Conservation (phyloP, 2,113 vertebrate species). For the Haemorhous mexicanus region DNA sequence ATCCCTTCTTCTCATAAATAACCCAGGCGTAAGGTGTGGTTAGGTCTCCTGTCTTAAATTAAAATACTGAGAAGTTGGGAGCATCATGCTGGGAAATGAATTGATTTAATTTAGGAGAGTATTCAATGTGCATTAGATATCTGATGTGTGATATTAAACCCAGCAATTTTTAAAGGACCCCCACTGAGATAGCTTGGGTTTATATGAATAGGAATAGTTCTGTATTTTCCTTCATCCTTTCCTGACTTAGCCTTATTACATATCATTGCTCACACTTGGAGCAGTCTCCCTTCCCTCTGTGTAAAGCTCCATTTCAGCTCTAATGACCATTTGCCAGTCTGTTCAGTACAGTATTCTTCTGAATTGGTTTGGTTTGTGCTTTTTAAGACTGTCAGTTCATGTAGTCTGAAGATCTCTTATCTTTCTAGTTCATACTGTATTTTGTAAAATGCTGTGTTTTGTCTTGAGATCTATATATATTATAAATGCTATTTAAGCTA, state of each 20-base stretch:
- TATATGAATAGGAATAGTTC: conserved; percentile 3
- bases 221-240: conserved; percentile 27
- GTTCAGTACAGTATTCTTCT: background rate
- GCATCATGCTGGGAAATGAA: conserved; percentile 31
- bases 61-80: conserved; percentile 8
- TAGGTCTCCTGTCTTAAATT: conserved; percentile 7
- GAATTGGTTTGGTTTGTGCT: background rate
- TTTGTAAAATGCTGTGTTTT: background rate
- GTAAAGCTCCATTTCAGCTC: background rate
- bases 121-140: conserved; percentile 31
- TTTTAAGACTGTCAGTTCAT: background rate
- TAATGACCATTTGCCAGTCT: background rate
- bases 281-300: background rate
- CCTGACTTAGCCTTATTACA: background rate
- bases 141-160: conserved; percentile 45
- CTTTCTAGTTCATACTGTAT: background rate
- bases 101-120: conserved; percentile 45
- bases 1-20: background rate
- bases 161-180: conserved; percentile 8
- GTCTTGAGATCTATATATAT: background rate
- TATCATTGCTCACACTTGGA: background rate
- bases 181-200: conserved; percentile 3
- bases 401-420: background rate
- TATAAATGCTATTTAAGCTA: background rate
- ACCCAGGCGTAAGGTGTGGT: background rate